phyloP scores from a whole-genome alignment of 1,140 invertebrate genomes.

The Cydia fagiglandana region DNA sequence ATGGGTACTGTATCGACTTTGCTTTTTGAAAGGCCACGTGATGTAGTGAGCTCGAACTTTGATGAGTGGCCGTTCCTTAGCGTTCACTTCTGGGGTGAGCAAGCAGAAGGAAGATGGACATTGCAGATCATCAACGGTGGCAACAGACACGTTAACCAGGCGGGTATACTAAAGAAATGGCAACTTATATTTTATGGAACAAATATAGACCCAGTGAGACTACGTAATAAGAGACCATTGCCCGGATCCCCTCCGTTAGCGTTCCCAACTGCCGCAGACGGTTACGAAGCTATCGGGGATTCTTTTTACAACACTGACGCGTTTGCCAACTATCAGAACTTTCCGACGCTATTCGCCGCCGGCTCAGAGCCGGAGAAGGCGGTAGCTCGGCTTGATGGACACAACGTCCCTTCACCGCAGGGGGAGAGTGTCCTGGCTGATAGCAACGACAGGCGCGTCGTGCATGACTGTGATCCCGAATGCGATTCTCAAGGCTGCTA shows the following conservation, averaged over 20 bases:
- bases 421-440: constrained; percentile 73
- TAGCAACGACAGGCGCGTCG: constrained; percentile 81
- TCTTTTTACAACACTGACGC: constrained; percentile 79
- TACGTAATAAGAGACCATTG: constrained; percentile 72
- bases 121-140: constrained; percentile 94
- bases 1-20: constrained; percentile 93
- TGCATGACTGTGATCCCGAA: constrained; percentile 85
- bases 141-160: constrained; percentile 87
- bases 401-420: constrained; percentile 79
- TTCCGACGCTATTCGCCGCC: constrained; percentile 82
- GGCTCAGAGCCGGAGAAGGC: constrained; percentile 82
- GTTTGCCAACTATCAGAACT: constrained; percentile 79
- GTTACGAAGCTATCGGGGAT: constrained; percentile 48
- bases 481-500: constrained; percentile 90
- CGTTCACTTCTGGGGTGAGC: constrained; percentile 98
- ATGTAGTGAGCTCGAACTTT: constrained; percentile 94
- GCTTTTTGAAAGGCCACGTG: constrained; percentile 91
- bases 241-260: constrained; percentile 52
- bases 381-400: constrained; percentile 80
- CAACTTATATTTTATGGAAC: constrained; percentile 96
- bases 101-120: constrained; percentile 93
- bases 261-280: constrained; percentile 64
- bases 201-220: constrained; percentile 86
- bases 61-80: constrained; percentile 98
- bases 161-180: constrained; percentile 93